Evolutionary conservation across 2,888 invertebrate species (phyloP).

Genomic region (Choristoneura rosaceana): DNA sequence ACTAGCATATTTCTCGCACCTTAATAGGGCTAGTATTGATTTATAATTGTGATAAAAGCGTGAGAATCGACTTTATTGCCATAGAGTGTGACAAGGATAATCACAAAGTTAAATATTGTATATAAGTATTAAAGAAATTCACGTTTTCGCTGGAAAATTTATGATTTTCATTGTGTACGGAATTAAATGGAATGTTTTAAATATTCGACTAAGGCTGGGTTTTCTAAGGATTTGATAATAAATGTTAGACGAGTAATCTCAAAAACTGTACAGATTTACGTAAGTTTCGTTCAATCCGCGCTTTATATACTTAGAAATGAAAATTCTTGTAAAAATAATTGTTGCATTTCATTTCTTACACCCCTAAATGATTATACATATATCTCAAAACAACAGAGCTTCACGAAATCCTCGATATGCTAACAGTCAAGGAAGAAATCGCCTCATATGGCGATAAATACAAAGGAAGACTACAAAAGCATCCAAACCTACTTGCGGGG

Average conservation of each 20-base stretch:
- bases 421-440: too few relatives aligned
- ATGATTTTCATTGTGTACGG: neutral
- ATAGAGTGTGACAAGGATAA: neutral
- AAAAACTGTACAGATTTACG: neutral
- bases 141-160: neutral
- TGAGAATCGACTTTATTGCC: neutral
- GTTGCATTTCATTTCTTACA: too few relatives aligned
- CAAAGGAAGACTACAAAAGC: too few relatives aligned
- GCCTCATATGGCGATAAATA: too few relatives aligned
- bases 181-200: neutral
- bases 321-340: too few relatives aligned
- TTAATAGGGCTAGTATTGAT: neutral
- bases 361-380: too few relatives aligned
- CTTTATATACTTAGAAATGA: neutral
- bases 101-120: neutral
- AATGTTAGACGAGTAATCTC: neutral
- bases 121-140: neutral
- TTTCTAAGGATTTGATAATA: neutral
- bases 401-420: too few relatives aligned
- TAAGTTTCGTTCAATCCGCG: neutral
- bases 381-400: too few relatives aligned
- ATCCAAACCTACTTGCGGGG: too few relatives aligned
- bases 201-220: conserved; percentile 5
- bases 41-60: neutral
- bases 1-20: too few relatives aligned